Evolutionary conservation across 92 coral and sea anemone species (phyloP), one percentile per base, ranked within the genome.

Genomic region (Phenganax subtilis): DNA sequence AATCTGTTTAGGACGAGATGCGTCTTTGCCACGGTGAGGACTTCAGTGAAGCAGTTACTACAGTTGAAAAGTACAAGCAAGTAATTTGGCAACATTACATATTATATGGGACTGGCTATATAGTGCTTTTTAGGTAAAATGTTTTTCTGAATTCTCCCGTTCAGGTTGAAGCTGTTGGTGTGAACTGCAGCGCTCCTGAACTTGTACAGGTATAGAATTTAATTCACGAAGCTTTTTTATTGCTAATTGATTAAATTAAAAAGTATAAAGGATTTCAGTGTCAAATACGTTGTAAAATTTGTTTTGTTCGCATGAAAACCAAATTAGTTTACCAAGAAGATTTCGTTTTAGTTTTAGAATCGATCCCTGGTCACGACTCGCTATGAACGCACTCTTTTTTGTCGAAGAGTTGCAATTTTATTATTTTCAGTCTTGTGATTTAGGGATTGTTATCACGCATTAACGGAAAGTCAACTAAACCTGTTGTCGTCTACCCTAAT

Each of bases 401-500:
- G 63, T 85, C 51, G 9, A 28, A 56, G n/a, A 70, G 54, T 10
- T 25, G 25, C 29, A 4, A n/a, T 12, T 16, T 9, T n/a, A n/a
- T 12, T 56, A 14, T 82, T 55, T 30, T 75, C 68, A 31, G 7
- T 84, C 5, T 8, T 15, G 15, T 29, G 10, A 20, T 25, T 55
- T 44, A 93, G 98, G 73, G 91, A 54, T 80, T 93, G 44, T 81
- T 93, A n/a, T 87, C 85, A 84, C 82, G 91, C 65, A 84, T 88
- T 78, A 69, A 90, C 47, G 92, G 89, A 16, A 87, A 82, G 69
- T 84, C 87, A 8, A 37, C 81, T n/a, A 85, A 90, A 16, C 97
- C 98, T 10, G 54, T 91, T 55, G 89, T 93, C 29, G 94, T 91
- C 59, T 93, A 91, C 75, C 97, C 98, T 11, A 88, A 93, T 83